Base-by-base conservation (phyloP, 2,888 invertebrate species). In the Alloplasta piceator region DNA sequence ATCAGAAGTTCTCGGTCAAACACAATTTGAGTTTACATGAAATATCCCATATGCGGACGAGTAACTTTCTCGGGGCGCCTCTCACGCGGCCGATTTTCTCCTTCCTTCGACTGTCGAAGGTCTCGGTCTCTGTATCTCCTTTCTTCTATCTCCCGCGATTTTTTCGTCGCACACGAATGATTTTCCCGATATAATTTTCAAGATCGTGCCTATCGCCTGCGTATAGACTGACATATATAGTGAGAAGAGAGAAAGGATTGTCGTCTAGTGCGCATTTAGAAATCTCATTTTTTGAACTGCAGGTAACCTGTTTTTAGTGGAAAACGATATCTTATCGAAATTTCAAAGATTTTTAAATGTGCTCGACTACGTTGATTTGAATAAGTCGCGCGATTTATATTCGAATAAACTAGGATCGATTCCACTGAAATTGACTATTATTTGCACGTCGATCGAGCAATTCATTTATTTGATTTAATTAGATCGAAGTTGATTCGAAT, bases 161-260 rank as follows among this genome's bases (percentile, higher is more conserved):
- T 39, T 66, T 48, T 43, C 72, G 74, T 74, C 50, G 56, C 74
- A 74, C 74, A 74, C 74, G 66, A 74, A 80, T 67, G 67, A 80
- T 80, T 80, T 80, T 61, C 75, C 60, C 60, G 66, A 75, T 71
- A 26, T 26, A 67, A 80, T 75, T 75, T 80, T 80, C 80, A 80
- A 76, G 80, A 80, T 76, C 75, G 75, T 80, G 75, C 48, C 48
- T 12, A 56, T 73, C 64, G 55, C 63, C 3, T 12, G 61, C 76
- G 26, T 26, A 26, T 26, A 26, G 3, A 26, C 26, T 26, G 26
- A 26, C 26, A 26, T 26, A 26, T 3, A 26, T 36, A 39, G 56
- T 38, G 39, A 3, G 16, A 56, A 74, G 58, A 74, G 71, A 75
- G 64, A 55, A 43, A 39, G 36, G 58, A 38, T 39, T 26, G 16